Evolutionary conservation across 2,797 vertebrate species (phyloP).

Genomic region (Microchirus variegatus): DNA sequence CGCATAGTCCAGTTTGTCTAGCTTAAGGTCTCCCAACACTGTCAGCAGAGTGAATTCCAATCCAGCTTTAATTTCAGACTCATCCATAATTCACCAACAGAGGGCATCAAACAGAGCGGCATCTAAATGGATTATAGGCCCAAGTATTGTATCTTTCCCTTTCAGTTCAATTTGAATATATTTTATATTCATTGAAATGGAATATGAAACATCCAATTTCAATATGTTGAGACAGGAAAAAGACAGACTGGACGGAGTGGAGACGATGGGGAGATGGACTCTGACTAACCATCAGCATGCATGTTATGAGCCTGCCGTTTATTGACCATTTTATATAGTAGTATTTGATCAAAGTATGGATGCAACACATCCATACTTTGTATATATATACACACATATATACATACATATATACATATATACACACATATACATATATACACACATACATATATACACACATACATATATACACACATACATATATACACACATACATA

Average conservation of each 20-base stretch:
- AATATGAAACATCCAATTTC: constrained; percentile 49
- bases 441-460: no score
- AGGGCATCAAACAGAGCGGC: constrained; percentile 63
- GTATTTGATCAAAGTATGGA: no score
- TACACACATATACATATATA: no score
- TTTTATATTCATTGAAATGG: constrained; percentile 61
- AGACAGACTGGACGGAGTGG: not conserved
- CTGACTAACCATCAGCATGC: no score
- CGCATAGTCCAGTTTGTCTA: constrained; percentile 21
- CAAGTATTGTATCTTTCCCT: constrained; percentile 49
- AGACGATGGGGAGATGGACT: not conserved
- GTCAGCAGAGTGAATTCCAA: constrained; percentile 73
- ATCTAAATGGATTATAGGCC: constrained; percentile 56
- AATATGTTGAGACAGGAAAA: constrained; percentile 38
- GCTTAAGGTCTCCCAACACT: constrained; percentile 68
- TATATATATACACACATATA: no score
- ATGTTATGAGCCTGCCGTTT: constrained; percentile 6
- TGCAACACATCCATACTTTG: no score
- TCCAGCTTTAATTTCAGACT: constrained; percentile 67
- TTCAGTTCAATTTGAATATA: constrained; percentile 62
- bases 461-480: no score
- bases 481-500: no score
- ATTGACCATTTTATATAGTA: no score
- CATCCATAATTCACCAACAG: constrained; percentile 74
- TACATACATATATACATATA: no score